phyloP scores from a whole-genome alignment of 2,113 vertebrate genomes.

The Patagioenas fasciata region DNA sequence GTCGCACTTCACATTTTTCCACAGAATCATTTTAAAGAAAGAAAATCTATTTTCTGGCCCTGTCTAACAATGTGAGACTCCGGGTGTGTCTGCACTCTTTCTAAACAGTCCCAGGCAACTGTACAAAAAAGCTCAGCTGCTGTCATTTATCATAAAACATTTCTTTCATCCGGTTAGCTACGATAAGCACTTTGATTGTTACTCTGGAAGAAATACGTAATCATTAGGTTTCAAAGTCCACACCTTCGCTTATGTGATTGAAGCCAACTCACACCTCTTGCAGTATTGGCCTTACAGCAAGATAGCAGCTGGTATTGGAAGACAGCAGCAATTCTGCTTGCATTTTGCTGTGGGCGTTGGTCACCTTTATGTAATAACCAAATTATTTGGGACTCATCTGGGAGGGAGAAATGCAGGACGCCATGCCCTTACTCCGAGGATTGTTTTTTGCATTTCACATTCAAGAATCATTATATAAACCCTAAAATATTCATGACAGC shows the following conservation, averaged over 20 bases:
- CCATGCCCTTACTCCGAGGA: background rate
- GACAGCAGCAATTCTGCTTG: background rate
- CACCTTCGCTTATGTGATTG: slow-evolving; percentile 33
- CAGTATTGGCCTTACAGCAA: background rate
- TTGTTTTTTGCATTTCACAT: slow-evolving; percentile 20
- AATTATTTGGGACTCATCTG: background rate
- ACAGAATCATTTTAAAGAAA: background rate
- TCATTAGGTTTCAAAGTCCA: slow-evolving; percentile 45
- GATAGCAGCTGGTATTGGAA: background rate
- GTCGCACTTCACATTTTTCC: background rate
- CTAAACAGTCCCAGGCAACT: slow-evolving; percentile 8
- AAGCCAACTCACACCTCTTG: background rate
- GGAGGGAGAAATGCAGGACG: background rate
- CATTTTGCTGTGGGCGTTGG: background rate
- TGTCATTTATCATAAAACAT: slow-evolving; percentile 30
- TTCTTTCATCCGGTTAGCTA: slow-evolving; percentile 45
- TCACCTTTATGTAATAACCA: background rate
- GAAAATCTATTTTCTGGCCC: background rate
- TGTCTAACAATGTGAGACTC: background rate
- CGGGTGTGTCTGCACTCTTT: slow-evolving; percentile 51
- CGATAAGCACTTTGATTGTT: slow-evolving; percentile 44
- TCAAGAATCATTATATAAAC: slow-evolving; percentile 12
- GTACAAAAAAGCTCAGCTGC: slow-evolving; percentile 1
- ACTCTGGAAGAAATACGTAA: slow-evolving; percentile 26
- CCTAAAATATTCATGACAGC: slow-evolving; percentile 21